Percentiles rank a stretch among this genome's conserved stretches.
These are phyloP conservation scores for Mactromeris polynyma DNA, from an alignment of 2,888 invertebrate species.

Conservation along the genomic window DNA sequence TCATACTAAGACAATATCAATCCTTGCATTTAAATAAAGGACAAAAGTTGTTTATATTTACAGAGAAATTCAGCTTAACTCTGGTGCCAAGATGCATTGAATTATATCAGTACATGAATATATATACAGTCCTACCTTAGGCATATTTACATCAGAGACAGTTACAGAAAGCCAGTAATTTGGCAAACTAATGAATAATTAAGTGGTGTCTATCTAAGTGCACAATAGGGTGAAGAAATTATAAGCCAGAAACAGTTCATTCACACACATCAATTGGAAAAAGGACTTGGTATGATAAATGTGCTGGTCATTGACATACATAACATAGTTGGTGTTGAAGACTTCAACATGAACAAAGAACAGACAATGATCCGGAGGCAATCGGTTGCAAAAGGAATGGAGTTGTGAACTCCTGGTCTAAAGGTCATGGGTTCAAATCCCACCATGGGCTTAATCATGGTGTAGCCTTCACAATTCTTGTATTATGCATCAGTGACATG, in stretches of 20 bases:
- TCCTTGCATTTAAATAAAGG: neutral
- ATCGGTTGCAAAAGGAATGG: no score
- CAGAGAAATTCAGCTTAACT: neutral
- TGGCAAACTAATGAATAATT: constrained; percentile 15
- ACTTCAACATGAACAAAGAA: no score
- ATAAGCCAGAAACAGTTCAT: neutral
- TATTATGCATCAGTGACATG: no score
- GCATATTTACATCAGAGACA: neutral
- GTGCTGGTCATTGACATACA: no score
- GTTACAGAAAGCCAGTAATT: neutral
- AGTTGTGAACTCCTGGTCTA: no score
- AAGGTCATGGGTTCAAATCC: no score
- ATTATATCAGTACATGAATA: neutral
- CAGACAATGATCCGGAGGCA: no score
- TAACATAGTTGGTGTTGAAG: no score
- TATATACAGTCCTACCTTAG: neutral
- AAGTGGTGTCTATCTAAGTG: constrained; percentile 4
- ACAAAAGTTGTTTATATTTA: neutral
- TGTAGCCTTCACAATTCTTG: no score
- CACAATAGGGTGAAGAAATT: neutral
- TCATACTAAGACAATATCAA: neutral
- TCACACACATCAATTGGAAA: neutral
- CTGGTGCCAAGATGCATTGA: neutral
- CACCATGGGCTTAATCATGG: no score
- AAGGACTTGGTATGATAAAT: no score